Evolutionary conservation across 1,140 invertebrate genomes (phyloP).

Genomic region (Aphelinus atriplicis): DNA sequence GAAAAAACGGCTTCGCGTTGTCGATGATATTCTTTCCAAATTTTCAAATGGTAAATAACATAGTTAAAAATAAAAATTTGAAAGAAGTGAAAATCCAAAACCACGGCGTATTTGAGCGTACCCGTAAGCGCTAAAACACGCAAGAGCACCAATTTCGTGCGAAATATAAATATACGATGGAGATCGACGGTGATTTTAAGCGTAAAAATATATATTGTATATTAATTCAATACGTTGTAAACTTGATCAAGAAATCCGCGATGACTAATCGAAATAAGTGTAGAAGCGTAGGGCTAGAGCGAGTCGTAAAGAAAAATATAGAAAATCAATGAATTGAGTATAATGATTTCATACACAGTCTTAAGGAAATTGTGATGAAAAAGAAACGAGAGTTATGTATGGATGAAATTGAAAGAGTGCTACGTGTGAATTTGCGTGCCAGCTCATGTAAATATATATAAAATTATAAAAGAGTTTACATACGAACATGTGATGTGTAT

Average conservation of each 20-base stretch:
- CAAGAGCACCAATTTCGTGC: constrained; percentile 8
- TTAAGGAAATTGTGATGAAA: too few species aligned
- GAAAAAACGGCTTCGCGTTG: constrained; percentile 9
- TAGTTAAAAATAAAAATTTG: background rate
- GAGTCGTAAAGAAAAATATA: too few species aligned
- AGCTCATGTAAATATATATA: constrained; percentile 59
- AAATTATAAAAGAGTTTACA: constrained; percentile 51
- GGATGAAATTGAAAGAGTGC: background rate
- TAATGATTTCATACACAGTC: constrained; percentile 8
- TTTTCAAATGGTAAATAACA: constrained; percentile 5
- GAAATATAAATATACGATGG: constrained; percentile 19
- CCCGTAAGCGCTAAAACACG: constrained; percentile 8
- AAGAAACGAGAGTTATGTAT: too few species aligned
- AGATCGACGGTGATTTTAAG: too few species aligned
- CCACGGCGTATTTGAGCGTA: constrained; percentile 23
- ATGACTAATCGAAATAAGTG: too few species aligned
- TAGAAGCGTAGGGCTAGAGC: too few species aligned
- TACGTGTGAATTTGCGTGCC: constrained; percentile 51
- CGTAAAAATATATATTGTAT: too few species aligned
- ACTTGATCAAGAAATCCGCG: too few species aligned
- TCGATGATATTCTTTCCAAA: constrained; percentile 20
- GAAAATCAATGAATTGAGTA: background rate
- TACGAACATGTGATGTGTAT: constrained; percentile 58
- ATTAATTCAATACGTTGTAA: too few species aligned
- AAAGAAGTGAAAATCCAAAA: constrained; percentile 21